Conservation (phyloP, 1,140 invertebrate genomes). For the Cydia amplana region DNA sequence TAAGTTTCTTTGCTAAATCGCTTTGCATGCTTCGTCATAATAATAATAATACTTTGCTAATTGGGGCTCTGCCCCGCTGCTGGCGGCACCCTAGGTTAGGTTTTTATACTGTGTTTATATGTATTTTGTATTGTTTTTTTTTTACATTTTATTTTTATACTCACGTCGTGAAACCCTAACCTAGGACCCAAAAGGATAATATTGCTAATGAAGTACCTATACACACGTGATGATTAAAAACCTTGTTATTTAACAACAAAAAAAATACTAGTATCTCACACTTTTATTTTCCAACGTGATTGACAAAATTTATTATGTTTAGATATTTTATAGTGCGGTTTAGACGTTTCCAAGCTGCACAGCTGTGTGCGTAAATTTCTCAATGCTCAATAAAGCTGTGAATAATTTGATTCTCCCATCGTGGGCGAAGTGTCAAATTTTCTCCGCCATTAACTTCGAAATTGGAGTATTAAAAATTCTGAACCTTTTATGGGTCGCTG, state of each 20-base stretch:
- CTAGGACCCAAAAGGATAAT: not conserved
- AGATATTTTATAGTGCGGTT: not conserved
- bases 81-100: too few species aligned
- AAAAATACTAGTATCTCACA: not conserved
- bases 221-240: not conserved
- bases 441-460: slow-evolving; percentile 62
- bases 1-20: not conserved
- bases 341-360: not conserved
- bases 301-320: not conserved
- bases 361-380: slow-evolving; percentile 52
- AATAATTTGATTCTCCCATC: slow-evolving; percentile 56
- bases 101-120: too few species aligned
- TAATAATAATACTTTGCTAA: not conserved
- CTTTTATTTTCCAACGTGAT: not conserved
- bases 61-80: too few species aligned
- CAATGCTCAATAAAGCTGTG: slow-evolving; percentile 56
- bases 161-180: too few species aligned
- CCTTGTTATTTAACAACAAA: not conserved
- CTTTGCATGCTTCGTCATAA: not conserved
- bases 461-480: slow-evolving; percentile 43
- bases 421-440: slow-evolving; percentile 69
- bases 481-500: slow-evolving; percentile 36
- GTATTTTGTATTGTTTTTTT: too few species aligned
- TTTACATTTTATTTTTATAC: too few species aligned
- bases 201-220: not conserved